These are phyloP conservation scores for Micromesistius poutassou DNA, from an alignment of 2,797 vertebrate genomes.

Conservation along the genomic window DNA sequence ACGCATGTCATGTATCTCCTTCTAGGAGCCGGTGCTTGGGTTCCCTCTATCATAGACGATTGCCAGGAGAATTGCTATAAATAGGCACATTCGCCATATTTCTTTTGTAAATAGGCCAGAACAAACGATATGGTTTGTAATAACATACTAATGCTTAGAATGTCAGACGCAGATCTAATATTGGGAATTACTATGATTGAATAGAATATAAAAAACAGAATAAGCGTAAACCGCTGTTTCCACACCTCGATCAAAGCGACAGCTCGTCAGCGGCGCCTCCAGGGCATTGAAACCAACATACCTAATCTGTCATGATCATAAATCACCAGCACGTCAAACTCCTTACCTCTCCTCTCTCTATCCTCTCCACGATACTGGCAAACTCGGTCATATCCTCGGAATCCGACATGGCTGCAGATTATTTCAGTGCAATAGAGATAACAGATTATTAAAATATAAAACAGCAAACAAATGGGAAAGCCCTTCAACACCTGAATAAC, in stretches of 20 bases:
- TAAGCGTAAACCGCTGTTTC: not conserved
- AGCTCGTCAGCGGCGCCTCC: not conserved
- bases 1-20: not conserved
- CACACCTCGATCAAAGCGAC: slow-evolving; percentile 6
- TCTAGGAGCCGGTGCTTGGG: not conserved
- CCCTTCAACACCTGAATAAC: not conserved
- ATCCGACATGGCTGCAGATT: slow-evolving; percentile 73
- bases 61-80: not conserved
- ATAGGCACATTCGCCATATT: not conserved
- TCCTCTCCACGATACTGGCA: slow-evolving; percentile 83
- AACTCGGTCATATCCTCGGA: slow-evolving; percentile 79
- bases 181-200: slow-evolving; percentile 12
- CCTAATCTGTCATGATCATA: slow-evolving; percentile 48
- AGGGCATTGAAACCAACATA: slow-evolving; percentile 28
- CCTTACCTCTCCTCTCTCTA: slow-evolving; percentile 86
- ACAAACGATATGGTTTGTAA: not conserved
- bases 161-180: not conserved
- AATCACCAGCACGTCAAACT: slow-evolving; percentile 31
- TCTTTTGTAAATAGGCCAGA: not conserved
- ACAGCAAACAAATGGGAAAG: not conserved
- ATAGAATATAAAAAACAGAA: not conserved
- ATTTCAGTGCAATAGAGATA: slow-evolving; percentile 9
- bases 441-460: no score
- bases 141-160: not conserved
- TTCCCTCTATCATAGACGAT: not conserved